phyloP scores from a whole-genome alignment of 2,797 vertebrate species.

The Myotis planiceps region DNA sequence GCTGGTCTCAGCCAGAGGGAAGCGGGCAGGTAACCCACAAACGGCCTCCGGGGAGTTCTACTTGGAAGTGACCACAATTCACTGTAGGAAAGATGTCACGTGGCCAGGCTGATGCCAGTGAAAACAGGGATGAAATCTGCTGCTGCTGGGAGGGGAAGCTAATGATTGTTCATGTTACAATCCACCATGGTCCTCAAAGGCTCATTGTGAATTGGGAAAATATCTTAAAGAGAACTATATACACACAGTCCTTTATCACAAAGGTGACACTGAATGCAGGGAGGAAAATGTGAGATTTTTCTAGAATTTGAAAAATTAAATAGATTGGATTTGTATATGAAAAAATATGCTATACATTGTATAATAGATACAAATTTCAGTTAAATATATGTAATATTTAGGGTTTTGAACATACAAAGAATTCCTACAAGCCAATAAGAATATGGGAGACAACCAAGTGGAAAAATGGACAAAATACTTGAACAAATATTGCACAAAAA shows the following conservation, averaged over 20 bases:
- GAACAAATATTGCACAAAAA: background rate
- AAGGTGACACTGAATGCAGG: background rate
- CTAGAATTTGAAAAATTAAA: background rate
- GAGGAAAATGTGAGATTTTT: background rate
- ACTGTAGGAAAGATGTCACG: background rate
- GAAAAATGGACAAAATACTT: background rate
- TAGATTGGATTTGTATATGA: background rate
- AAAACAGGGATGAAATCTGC: background rate
- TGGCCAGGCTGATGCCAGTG: background rate
- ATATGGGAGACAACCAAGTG: background rate
- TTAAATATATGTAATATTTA: background rate
- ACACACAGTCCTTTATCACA: background rate
- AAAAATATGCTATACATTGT: background rate
- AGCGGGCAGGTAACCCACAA: background rate
- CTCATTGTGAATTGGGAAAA: background rate
- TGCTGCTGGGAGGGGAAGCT: background rate
- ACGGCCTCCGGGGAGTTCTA: background rate
- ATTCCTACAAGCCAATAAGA: background rate
- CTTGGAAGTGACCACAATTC: background rate
- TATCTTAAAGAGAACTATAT: background rate
- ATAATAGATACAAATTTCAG: background rate
- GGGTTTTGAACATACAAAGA: background rate
- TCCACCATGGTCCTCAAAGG: background rate
- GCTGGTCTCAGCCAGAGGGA: background rate
- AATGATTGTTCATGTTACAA: background rate